Percentiles rank a stretch among this genome's conserved stretches.
Evolutionary conservation across 2,888 invertebrate species (phyloP).

Genomic region (Troilus luridus): DNA sequence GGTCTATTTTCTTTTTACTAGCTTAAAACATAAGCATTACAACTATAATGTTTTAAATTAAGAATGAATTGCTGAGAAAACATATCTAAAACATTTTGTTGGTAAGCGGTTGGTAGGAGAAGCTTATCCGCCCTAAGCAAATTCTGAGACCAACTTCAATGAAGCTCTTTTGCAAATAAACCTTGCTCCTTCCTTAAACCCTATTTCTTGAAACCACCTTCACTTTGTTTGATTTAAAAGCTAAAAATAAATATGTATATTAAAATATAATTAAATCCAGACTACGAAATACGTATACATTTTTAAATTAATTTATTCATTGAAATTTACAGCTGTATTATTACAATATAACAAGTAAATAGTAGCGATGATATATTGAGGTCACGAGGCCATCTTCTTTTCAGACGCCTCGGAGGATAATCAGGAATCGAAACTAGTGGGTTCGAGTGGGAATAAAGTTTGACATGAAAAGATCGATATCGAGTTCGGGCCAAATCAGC

Average conservation of each 20-base stretch:
- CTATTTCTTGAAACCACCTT: not conserved
- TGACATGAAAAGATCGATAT: too few relatives aligned
- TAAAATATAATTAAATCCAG: too few relatives aligned
- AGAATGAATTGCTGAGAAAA: not conserved
- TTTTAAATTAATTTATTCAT: too few relatives aligned
- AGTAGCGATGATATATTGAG: too few relatives aligned
- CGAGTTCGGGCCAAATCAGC: too few relatives aligned
- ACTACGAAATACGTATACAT: too few relatives aligned
- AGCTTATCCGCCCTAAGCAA: constrained; percentile 2
- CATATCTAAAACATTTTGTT: not conserved
- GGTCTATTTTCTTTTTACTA: not conserved
- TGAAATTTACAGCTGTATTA: too few relatives aligned
- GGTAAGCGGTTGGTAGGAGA: not conserved
- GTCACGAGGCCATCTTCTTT: too few relatives aligned
- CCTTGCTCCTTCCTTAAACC: not conserved
- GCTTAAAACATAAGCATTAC: not conserved
- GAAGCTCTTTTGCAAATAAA: not conserved
- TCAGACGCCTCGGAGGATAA: too few relatives aligned
- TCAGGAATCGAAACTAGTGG: too few relatives aligned
- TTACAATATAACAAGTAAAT: too few relatives aligned
- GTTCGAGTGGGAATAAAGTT: too few relatives aligned
- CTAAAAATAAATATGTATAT: not conserved
- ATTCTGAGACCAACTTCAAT: not conserved
- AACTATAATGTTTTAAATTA: not conserved
- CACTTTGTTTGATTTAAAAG: not conserved